A percentile compares a stretch with the other conserved stretches of the same genome.
Evolutionary conservation across 2,113 vertebrate genomes (phyloP).

Genomic region (Peromyscus maniculatus): DNA sequence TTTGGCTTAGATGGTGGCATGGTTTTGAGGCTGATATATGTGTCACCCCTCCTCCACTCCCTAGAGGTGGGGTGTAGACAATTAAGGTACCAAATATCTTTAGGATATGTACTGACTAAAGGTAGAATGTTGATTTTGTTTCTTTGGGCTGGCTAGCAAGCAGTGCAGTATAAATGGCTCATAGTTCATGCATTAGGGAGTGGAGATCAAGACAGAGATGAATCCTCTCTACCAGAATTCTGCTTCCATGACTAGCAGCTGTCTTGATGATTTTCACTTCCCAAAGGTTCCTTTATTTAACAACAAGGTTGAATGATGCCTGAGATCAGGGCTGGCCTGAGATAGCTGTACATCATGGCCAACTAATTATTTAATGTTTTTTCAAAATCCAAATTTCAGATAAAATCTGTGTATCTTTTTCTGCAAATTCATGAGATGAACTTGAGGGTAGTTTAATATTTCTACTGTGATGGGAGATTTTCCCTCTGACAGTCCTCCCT

Average conservation of each 20-base stretch:
- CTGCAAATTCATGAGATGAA: neutral
- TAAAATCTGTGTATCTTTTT: neutral
- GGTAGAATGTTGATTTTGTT: neutral
- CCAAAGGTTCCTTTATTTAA: neutral
- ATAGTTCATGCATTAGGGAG: neutral
- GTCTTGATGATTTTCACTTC: neutral
- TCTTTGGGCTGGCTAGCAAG: neutral
- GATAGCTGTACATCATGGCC: neutral
- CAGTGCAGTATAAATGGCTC: neutral
- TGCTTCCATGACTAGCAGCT: neutral
- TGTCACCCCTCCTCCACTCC: rapidly evolving
- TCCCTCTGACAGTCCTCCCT: neutral
- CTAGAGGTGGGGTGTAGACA: neutral
- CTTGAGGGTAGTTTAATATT: neutral
- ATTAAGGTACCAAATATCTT: neutral
- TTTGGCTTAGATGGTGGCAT: neutral
- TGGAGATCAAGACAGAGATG: neutral
- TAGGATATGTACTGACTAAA: neutral
- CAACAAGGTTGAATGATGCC: neutral
- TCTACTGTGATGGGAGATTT: neutral
- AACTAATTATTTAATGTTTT: neutral
- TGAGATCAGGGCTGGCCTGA: neutral
- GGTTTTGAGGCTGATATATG: no score
- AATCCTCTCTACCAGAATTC: neutral
- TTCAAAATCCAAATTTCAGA: slow-evolving; percentile 9